Conservation (phyloP, 2,113 vertebrate genomes). For the Tursiops truncatus region DNA sequence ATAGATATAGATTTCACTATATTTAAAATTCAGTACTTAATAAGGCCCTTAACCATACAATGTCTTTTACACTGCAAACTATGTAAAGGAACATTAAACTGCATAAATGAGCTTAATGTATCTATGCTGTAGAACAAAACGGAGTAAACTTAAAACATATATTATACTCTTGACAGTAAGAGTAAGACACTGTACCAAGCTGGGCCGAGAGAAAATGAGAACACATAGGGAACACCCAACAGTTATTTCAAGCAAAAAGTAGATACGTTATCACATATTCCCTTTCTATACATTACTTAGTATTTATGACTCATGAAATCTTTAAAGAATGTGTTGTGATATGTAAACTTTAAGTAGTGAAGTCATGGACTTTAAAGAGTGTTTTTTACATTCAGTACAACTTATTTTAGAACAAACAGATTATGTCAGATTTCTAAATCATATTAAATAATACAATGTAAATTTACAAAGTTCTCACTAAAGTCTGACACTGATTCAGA, state of each 20-base stretch:
- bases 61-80: background rate
- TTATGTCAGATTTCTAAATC: background rate
- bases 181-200: background rate
- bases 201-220: background rate
- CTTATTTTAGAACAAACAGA: conserved; percentile 2
- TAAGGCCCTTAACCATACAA: background rate
- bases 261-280: conserved; percentile 14
- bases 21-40: background rate
- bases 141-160: background rate
- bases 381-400: conserved; percentile 27
- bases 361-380: conserved; percentile 12
- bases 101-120: background rate
- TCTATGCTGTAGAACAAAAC: background rate
- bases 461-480: background rate
- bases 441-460: background rate
- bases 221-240: background rate
- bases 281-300: conserved; percentile 54
- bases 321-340: conserved; percentile 46
- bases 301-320: conserved; percentile 48
- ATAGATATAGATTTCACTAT: background rate
- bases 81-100: background rate
- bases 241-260: conserved; percentile 27
- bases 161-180: background rate
- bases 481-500: background rate
- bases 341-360: conserved; percentile 47